Percentiles rank a stretch among this genome's conserved stretches.
Conservation (phyloP, 2,113 vertebrate species). For the Geococcyx californianus region DNA sequence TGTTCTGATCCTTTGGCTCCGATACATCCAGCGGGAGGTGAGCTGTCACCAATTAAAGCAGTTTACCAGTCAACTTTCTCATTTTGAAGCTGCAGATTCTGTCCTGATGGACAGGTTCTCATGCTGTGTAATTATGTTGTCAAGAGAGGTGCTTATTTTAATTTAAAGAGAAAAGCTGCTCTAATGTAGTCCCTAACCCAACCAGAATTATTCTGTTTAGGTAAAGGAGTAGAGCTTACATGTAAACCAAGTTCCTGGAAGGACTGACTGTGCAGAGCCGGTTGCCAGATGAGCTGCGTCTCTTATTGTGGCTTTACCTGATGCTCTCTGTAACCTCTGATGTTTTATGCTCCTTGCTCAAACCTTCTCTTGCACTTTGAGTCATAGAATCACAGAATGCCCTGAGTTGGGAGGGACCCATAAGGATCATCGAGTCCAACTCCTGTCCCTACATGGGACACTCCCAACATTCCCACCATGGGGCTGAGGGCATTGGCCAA, state of each 20-base stretch:
- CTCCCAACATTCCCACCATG: too few relatives aligned
- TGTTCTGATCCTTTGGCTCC: not conserved
- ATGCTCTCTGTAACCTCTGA: not conserved
- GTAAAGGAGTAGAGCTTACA: not conserved
- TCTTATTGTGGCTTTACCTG: not conserved
- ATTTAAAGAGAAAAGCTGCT: not conserved
- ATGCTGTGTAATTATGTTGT: not conserved
- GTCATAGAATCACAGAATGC: too few relatives aligned
- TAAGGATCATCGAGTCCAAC: too few relatives aligned
- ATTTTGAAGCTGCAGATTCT: not conserved
- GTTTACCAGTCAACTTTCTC: not conserved
- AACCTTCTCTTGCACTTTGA: not conserved
- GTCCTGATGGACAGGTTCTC: conserved; percentile 12
- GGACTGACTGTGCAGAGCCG: not conserved
- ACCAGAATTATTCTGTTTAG: not conserved
- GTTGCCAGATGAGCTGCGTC: not conserved
- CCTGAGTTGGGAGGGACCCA: too few relatives aligned
- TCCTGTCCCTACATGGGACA: too few relatives aligned
- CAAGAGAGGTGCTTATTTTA: not conserved
- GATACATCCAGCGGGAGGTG: not conserved
- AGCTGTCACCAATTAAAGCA: not conserved
- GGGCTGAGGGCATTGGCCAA: too few relatives aligned
- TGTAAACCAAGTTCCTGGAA: not conserved
- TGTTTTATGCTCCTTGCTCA: not conserved
- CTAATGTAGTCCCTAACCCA: not conserved